Conservation (phyloP, 2,888 invertebrate species). For the Drosophila vallismaia region DNA sequence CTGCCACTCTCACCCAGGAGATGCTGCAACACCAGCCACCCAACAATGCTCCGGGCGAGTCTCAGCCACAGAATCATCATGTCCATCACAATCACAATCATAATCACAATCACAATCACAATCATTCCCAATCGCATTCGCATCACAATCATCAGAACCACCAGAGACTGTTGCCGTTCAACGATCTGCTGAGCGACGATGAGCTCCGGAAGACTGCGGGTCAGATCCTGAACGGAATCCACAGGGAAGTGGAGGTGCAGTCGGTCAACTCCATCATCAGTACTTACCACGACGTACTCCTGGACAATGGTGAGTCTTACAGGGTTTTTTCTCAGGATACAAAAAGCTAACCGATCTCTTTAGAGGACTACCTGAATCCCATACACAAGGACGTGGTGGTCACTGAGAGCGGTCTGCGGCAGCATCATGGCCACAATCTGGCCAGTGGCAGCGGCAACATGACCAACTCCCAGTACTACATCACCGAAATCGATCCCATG, state of each 20-base stretch:
- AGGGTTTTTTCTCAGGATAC: neutral
- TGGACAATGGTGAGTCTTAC: constrained; percentile 80
- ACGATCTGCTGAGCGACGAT: constrained; percentile 80
- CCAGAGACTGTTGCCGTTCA: constrained; percentile 70
- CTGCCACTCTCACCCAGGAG: constrained; percentile 81
- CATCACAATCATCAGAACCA: constrained; percentile 49
- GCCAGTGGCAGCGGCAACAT: constrained; percentile 34
- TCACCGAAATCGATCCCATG: constrained; percentile 84
- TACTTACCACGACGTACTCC: constrained; percentile 83
- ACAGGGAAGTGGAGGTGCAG: constrained; percentile 86
- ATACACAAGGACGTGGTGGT: constrained; percentile 92
- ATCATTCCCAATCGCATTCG: constrained; percentile 25
- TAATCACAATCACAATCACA: neutral
- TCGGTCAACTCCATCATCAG: constrained; percentile 84
- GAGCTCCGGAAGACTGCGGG: constrained; percentile 86
- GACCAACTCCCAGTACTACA: constrained; percentile 79
- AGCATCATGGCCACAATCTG: constrained; percentile 41
- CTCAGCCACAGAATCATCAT: constrained; percentile 12
- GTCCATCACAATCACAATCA: neutral
- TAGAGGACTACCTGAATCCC: constrained; percentile 87
- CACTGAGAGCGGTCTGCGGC: constrained; percentile 88
- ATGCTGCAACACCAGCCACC: constrained; percentile 71
- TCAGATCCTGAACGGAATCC: constrained; percentile 86
- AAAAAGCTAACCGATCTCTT: neutral
- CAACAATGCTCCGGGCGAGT: constrained; percentile 28